phyloP scores from a whole-genome alignment of 2,797 vertebrate genomes.

The Podarcis lilfordi region DNA sequence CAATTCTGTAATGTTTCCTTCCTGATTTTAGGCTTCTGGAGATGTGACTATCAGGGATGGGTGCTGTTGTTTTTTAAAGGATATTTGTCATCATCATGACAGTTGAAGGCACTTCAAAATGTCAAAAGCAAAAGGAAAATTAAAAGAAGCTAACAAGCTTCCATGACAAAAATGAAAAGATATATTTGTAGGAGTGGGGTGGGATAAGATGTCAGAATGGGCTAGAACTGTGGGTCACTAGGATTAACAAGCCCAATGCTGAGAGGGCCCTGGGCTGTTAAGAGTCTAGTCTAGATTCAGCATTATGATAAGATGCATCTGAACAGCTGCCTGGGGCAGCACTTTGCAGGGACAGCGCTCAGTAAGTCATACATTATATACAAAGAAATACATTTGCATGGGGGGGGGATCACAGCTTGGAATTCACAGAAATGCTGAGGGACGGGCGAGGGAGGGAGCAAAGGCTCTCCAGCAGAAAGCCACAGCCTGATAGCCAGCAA shows the following conservation, averaged over 20 bases:
- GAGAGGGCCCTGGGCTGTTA: not conserved
- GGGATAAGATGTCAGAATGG: not conserved
- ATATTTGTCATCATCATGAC: not conserved
- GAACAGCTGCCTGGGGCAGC: not conserved
- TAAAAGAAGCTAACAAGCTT: not conserved
- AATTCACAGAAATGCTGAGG: not conserved
- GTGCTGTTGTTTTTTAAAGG: not conserved
- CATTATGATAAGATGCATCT: not conserved
- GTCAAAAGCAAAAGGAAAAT: not conserved
- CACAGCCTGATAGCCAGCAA: not conserved
- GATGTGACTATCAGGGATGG: not conserved
- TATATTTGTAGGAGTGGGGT: not conserved
- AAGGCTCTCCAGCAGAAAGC: not conserved
- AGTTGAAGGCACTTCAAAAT: not conserved
- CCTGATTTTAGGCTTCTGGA: conserved; percentile 1
- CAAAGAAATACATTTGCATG: not conserved
- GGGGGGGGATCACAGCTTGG: not conserved
- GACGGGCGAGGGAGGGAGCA: not conserved
- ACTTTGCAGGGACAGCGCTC: not conserved
- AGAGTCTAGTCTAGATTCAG: not conserved
- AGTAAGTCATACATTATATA: not conserved
- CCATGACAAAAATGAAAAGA: not conserved
- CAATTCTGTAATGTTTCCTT: not conserved
- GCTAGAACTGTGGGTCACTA: not conserved
- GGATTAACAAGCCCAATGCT: not conserved